phyloP scores from a whole-genome alignment of 2,113 vertebrate species.

The Apistogramma diplotaenia region DNA sequence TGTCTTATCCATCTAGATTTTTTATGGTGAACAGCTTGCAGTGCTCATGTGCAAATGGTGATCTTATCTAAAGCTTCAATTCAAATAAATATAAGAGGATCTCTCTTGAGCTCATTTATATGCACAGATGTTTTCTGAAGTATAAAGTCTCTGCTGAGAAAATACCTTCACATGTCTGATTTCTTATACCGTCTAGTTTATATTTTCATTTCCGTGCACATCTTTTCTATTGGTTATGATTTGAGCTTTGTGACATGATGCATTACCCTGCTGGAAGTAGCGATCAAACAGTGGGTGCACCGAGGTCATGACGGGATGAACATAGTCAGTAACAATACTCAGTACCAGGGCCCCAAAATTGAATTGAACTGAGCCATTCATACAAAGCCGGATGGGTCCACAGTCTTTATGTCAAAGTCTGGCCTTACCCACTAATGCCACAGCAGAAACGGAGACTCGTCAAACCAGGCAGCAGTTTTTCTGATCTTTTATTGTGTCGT shows the following conservation, averaged over 20 bases:
- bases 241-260: too few relatives aligned
- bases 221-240: not conserved
- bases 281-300: not conserved
- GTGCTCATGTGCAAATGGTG: not conserved
- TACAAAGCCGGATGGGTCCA: too few relatives aligned
- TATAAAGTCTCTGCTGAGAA: not conserved
- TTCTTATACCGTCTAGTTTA: not conserved
- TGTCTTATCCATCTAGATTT: not conserved
- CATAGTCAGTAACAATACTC: not conserved
- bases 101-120: not conserved
- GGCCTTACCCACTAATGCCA: too few relatives aligned
- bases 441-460: not conserved
- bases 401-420: too few relatives aligned
- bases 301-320: not conserved
- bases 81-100: not conserved
- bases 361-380: not conserved
- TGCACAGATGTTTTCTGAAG: not conserved
- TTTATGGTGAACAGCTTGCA: not conserved
- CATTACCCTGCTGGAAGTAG: too few relatives aligned
- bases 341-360: not conserved
- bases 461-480: not conserved
- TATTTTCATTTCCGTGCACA: not conserved
- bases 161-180: not conserved
- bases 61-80: not conserved
- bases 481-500: not conserved